phyloP scores from a whole-genome alignment of 2,888 invertebrate genomes.

The Ochropacha duplaris region DNA sequence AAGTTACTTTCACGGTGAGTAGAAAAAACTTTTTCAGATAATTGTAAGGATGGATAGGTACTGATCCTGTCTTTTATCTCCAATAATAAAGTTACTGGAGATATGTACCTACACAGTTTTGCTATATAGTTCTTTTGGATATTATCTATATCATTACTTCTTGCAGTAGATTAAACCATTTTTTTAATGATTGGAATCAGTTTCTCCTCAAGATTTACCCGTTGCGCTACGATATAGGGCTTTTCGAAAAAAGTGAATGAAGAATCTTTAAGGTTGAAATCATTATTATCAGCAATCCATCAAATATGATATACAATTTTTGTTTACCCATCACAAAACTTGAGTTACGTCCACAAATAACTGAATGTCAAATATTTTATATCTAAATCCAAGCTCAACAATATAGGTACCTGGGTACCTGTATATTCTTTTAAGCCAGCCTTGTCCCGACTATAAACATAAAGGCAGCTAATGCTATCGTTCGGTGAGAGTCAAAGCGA shows the following conservation, averaged over 20 bases:
- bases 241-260: no score
- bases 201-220: no score
- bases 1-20: not conserved
- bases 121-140: no score
- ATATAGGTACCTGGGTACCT: not conserved
- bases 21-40: not conserved
- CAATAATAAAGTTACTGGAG: not conserved
- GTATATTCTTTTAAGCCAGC: slow-evolving; percentile 8
- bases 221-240: no score
- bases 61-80: not conserved
- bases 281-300: no score
- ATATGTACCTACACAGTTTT: no score
- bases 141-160: no score
- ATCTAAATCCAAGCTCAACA: not conserved
- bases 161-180: no score
- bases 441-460: slow-evolving; percentile 44
- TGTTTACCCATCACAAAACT: not conserved
- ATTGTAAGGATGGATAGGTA: no score
- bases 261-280: no score
- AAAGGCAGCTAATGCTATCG: slow-evolving; percentile 56
- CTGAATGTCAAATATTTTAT: not conserved
- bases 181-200: no score
- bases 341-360: not conserved
- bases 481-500: slow-evolving; percentile 73
- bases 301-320: no score